Evolutionary conservation across 1,140 invertebrate species (phyloP), one percentile per base, ranked within the genome.

Genomic region (Stegodyphus dumicola): DNA sequence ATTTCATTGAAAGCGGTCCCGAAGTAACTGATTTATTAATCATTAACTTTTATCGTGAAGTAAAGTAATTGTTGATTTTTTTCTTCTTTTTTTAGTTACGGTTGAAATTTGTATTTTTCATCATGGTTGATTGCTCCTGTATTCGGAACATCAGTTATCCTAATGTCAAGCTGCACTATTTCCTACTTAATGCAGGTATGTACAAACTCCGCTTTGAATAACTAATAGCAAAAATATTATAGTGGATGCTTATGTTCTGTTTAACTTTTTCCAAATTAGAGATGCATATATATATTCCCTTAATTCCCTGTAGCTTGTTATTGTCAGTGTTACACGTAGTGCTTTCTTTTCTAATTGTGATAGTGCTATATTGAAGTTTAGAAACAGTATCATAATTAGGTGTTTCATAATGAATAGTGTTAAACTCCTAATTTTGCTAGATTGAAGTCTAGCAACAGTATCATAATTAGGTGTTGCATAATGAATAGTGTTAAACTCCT

Each of bases 71-170:
- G 33, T 33, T 33, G 33, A 33, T 33, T 33, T 33, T 33, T 33
- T 33, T 33, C 33, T 33, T 33, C 33, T 33, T 33, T 1, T 33
- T 33, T 33, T 33, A 33, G 33, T 33, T 33, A 3, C 33, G 33
- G 1, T 33, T 33, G 33, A 33, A 33, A 33, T 33, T 60, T 60
- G 4, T 60, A 11, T 9, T 11, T 15, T 60, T 75, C 48, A 83
- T 53, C 73, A 85, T 85, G 81, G 81, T 85, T 48, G 81, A 85
- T 53, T 85, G 81, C 17, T 76, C 81, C 17, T 86, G 76, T 65
- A 17, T 77, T 17, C 64, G 69, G 53, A 78, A 78, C 9, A 71
- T 78, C 65, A 64, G 51, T 52, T 86, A 78, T 73, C 5, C 11
- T 15, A 77, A 71, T 78, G 56, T 86, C 5, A 86, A 86, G 53